Conservation (phyloP, 2,888 invertebrate genomes). For the Drosophila peninsularis region DNA sequence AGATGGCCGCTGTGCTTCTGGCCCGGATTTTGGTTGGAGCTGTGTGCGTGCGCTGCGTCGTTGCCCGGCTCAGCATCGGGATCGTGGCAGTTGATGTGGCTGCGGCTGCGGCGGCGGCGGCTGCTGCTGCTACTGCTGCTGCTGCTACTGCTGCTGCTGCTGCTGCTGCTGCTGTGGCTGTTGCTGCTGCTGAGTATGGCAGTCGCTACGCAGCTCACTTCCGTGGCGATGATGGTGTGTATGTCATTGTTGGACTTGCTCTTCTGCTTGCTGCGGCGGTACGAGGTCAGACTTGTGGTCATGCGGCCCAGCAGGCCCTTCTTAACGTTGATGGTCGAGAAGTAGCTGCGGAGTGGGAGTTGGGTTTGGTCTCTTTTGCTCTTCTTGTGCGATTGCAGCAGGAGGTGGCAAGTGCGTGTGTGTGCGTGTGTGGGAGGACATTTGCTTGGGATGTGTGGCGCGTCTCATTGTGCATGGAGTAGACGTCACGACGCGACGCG, state of each 20-base stretch:
- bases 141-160: slow-evolving; percentile 14
- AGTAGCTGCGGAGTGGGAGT: slow-evolving; percentile 74
- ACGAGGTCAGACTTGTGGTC: slow-evolving; percentile 84
- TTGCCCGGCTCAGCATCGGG: slow-evolving; percentile 18
- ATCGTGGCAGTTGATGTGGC: slow-evolving; percentile 18
- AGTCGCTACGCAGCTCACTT: slow-evolving; percentile 56
- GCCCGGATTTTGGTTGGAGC: slow-evolving; percentile 33
- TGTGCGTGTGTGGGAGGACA: slow-evolving; percentile 11
- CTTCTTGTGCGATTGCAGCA: background rate
- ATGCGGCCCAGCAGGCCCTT: slow-evolving; percentile 84
- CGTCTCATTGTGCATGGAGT: slow-evolving; percentile 32
- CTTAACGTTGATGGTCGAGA: slow-evolving; percentile 84
- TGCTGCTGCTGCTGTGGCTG: slow-evolving; percentile 19
- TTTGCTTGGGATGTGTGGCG: slow-evolving; percentile 15
- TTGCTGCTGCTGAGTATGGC: slow-evolving; percentile 58
- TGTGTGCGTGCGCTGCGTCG: slow-evolving; percentile 9
- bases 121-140: slow-evolving; percentile 17
- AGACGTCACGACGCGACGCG: slow-evolving; percentile 22
- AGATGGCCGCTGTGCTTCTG: slow-evolving; percentile 29
- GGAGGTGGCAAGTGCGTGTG: slow-evolving; percentile 21
- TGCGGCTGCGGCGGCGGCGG: slow-evolving; percentile 14
- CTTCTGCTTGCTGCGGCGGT: slow-evolving; percentile 83
- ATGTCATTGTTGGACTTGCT: slow-evolving; percentile 83
- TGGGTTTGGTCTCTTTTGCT: slow-evolving; percentile 4
- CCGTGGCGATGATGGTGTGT: slow-evolving; percentile 76